These are phyloP conservation scores for Oreochromis aureus DNA, from an alignment of 2,113 vertebrate genomes.

Conservation along the genomic window DNA sequence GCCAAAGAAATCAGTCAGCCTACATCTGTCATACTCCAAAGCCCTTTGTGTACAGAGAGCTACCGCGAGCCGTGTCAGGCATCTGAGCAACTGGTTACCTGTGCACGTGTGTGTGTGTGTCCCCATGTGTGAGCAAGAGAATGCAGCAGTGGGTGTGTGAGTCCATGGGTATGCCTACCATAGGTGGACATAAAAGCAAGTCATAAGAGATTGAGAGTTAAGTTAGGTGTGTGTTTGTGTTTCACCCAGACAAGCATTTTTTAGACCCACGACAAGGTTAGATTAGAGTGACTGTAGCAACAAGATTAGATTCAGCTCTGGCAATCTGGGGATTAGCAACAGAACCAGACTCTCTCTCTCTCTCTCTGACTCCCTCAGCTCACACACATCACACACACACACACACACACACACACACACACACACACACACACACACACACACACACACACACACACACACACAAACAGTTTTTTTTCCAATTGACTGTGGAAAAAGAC, in stretches of 20 bases:
- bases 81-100: background rate
- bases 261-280: too few species aligned
- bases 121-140: background rate
- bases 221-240: background rate
- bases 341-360: background rate
- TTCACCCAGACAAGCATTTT: conserved; percentile 27
- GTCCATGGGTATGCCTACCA: background rate
- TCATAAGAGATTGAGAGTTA: background rate
- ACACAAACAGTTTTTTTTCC: background rate
- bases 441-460: background rate
- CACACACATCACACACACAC: background rate
- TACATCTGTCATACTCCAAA: conserved; percentile 24
- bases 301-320: conserved; percentile 34
- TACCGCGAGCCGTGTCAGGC: background rate
- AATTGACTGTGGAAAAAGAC: background rate
- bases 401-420: background rate
- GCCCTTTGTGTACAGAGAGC: background rate
- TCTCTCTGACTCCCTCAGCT: too few species aligned
- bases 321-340: conserved; percentile 54
- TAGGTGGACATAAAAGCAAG: background rate
- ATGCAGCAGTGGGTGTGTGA: background rate
- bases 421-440: background rate
- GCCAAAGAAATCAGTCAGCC: conserved; percentile 5
- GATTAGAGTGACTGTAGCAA: conserved; percentile 53
- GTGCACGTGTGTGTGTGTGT: background rate